These are phyloP conservation scores for roundworm (Caenorhabditis elegans) DNA, from an alignment of 1,140 invertebrate species.

Conservation along the genomic window WBcel235 BX284603.4:10280501-10281000, in stretches of 20 bases:
- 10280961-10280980: too few relatives aligned
- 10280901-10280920: too few relatives aligned
- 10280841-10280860: slow-evolving; percentile 74
- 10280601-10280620: slow-evolving; percentile 70
- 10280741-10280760: slow-evolving; percentile 78
- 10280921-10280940: too few relatives aligned
- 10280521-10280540: slow-evolving; percentile 67
- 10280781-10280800: slow-evolving; percentile 69
- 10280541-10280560: slow-evolving; percentile 74
- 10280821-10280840: slow-evolving; percentile 23
- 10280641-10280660: slow-evolving; percentile 81
- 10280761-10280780: slow-evolving; percentile 72
- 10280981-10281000: too few relatives aligned
- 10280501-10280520: too few relatives aligned
- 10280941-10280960: too few relatives aligned
- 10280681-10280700: slow-evolving; percentile 76
- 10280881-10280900: not conserved
- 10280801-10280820: slow-evolving; percentile 41
- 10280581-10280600: slow-evolving; percentile 74
- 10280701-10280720: slow-evolving; percentile 73
- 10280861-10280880: slow-evolving; percentile 88
- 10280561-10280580: slow-evolving; percentile 72
- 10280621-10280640: slow-evolving; percentile 80
- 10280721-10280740: not conserved
- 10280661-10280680: slow-evolving; percentile 73